Base-by-base conservation (phyloP, 1,140 invertebrate species). In the Pissodes strobi region DNA sequence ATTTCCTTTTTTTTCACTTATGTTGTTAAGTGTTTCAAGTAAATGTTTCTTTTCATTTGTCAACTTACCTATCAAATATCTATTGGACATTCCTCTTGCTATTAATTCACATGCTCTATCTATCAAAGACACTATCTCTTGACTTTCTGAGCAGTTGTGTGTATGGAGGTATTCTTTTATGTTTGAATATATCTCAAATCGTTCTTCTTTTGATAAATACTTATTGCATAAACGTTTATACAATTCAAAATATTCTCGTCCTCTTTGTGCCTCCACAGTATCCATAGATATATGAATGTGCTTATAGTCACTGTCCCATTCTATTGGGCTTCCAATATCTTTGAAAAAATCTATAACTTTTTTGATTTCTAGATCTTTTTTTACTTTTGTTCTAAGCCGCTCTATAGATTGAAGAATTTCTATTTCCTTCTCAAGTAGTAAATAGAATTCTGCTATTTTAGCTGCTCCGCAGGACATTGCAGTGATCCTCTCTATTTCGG, bases 241-340 rank as follows among this genome's bases (percentile, higher is more conserved):
- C 1, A 88, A 69, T 38, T 80, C 79, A 69, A 84, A 85, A 21
- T 85, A 81, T 67, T 86, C 82, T 10, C 81, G 80, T 6, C 86
- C 87, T 69, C 82, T 83, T 73, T 89, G 87, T 30, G 83, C 84
- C 73, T 85, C 86, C 34, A 87, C 61, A 3, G 87, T 88, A 34
- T 88, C 81, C 85, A 89, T 86, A 25, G 83, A 78, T 8, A 88
- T 79, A 0, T 80, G 51, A 48, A 82, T 80, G 0, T 82, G 83
- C 57, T 85, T 85, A 48, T 77, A 77, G 21, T 80, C 79, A 25
- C 83, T 83, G 46, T 79, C 82, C 86, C 88, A 90, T 23, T 78
- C 77, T 1, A 86, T 76, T 0, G 88, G 83, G 60, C 82, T 82
- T 6, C 86, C 87, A 60, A 87, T 83, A 66, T 80, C 79, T 57